A percentile compares a stretch with the other conserved stretches of the same genome.
Evolutionary conservation across 2,888 invertebrate genomes (phyloP).

Genomic region (Thumatha senex): DNA sequence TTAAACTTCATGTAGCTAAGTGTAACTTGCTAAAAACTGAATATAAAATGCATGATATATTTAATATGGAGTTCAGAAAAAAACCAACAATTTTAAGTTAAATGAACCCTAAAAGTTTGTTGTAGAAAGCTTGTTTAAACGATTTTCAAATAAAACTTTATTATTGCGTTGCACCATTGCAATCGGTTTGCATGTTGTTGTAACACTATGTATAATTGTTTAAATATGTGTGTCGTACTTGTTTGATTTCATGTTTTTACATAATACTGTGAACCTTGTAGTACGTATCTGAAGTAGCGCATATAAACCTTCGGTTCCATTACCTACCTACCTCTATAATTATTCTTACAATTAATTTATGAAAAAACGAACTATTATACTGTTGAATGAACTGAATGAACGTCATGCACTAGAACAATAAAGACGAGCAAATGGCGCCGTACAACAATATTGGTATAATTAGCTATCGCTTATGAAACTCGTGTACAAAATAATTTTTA

Average conservation of each 20-base stretch:
- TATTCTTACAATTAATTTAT: constrained; percentile 13
- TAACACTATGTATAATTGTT: constrained; percentile 27
- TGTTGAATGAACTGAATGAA: constrained; percentile 21
- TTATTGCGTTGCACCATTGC: constrained; percentile 30
- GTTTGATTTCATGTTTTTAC: constrained; percentile 36
- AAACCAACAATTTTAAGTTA: constrained; percentile 14
- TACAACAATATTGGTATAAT: constrained; percentile 14
- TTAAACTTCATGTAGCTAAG: no score
- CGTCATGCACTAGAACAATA: constrained; percentile 14
- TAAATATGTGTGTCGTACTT: constrained; percentile 35
- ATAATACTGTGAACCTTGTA: constrained; percentile 32
- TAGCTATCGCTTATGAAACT: constrained; percentile 13
- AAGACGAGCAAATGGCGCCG: constrained; percentile 12
- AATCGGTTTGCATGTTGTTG: constrained; percentile 24
- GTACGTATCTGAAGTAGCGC: constrained; percentile 29
- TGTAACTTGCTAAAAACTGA: not conserved
- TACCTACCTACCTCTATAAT: constrained; percentile 3
- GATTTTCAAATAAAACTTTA: constrained; percentile 30
- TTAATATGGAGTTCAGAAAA: constrained; percentile 1
- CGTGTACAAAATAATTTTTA: constrained; percentile 15
- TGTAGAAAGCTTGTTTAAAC: constrained; percentile 15
- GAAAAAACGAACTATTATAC: constrained; percentile 16
- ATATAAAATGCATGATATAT: constrained; percentile 1
- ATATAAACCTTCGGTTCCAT: constrained; percentile 7
- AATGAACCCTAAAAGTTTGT: constrained; percentile 16